Evolutionary conservation across 2,113 vertebrate species (phyloP).

Genomic region (Paracanthobrama guichenoti): DNA sequence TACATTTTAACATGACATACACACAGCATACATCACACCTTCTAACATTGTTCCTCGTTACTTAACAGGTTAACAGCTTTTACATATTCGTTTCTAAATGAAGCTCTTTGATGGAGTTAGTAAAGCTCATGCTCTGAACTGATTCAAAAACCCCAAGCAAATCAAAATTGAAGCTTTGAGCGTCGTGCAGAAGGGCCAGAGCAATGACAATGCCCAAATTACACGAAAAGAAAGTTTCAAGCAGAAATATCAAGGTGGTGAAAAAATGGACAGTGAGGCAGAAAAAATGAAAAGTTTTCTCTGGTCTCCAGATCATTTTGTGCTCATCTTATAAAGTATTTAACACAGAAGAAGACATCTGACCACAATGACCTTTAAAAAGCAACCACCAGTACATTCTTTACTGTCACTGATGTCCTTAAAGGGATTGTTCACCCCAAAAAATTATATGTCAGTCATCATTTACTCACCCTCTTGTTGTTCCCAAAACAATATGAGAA

Average conservation of each 20-base stretch:
- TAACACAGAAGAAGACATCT: background rate
- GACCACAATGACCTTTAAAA: background rate
- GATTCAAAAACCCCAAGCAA: slow-evolving; percentile 42
- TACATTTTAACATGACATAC: background rate
- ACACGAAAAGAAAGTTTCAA: background rate
- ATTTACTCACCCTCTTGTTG: background rate
- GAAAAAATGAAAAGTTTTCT: background rate
- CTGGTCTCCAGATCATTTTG: background rate
- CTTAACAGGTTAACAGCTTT: background rate
- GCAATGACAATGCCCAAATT: slow-evolving; percentile 35
- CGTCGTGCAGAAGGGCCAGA: slow-evolving; percentile 39
- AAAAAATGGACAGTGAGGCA: background rate
- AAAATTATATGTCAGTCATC: no score
- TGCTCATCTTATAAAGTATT: background rate
- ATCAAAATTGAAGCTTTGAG: slow-evolving; percentile 22
- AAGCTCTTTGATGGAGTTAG: slow-evolving; percentile 13
- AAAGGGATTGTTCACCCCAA: no score
- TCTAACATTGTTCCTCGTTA: background rate
- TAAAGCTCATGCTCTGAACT: slow-evolving; percentile 4
- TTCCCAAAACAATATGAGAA: background rate
- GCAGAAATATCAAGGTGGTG: slow-evolving; percentile 30
- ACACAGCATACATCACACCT: background rate
- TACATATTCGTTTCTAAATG: background rate
- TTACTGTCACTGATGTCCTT: background rate
- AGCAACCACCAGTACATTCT: background rate